A percentile compares a stretch with the other conserved stretches of the same genome.
phyloP scores from a whole-genome alignment of 2,113 vertebrate species.

The Stigmatopora nigra region DNA sequence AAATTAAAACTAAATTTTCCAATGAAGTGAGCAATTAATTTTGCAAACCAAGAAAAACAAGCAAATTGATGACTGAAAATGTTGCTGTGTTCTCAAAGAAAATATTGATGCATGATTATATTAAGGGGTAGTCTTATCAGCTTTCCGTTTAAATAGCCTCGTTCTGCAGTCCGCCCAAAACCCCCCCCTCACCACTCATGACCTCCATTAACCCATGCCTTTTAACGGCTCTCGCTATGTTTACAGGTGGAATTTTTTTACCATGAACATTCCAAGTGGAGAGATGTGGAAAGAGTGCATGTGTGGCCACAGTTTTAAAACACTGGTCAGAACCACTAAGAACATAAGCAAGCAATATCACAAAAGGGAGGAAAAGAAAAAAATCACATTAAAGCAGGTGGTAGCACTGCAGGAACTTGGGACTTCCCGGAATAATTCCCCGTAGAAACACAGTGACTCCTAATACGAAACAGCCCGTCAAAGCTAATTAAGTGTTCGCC shows the following conservation, averaged over 20 bases:
- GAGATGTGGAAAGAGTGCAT: slow-evolving; percentile 16
- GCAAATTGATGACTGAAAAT: background rate
- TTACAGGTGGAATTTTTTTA: slow-evolving; percentile 41
- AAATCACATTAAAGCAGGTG: background rate
- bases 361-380: background rate
- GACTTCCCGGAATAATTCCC: slow-evolving; percentile 27
- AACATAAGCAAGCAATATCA: background rate
- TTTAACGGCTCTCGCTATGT: slow-evolving; percentile 28
- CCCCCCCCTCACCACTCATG: slow-evolving; percentile 1
- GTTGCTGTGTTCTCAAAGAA: background rate
- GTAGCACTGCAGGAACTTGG: background rate
- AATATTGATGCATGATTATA: slow-evolving; percentile 3
- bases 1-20: too few relatives aligned
- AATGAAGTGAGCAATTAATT: too few relatives aligned
- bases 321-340: background rate
- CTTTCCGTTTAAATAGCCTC: slow-evolving; percentile 8
- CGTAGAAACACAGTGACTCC: slow-evolving; percentile 16
- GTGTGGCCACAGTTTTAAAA: slow-evolving; percentile 17
- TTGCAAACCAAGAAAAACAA: too few relatives aligned
- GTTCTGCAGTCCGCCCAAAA: slow-evolving; percentile 19
- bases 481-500: slow-evolving; percentile 32
- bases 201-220: slow-evolving; percentile 37
- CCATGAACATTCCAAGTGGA: slow-evolving; percentile 40
- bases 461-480: slow-evolving; percentile 43
- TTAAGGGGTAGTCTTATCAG: background rate